Conservation (phyloP, 2,888 invertebrate genomes). For the Eristalis tenax region DNA sequence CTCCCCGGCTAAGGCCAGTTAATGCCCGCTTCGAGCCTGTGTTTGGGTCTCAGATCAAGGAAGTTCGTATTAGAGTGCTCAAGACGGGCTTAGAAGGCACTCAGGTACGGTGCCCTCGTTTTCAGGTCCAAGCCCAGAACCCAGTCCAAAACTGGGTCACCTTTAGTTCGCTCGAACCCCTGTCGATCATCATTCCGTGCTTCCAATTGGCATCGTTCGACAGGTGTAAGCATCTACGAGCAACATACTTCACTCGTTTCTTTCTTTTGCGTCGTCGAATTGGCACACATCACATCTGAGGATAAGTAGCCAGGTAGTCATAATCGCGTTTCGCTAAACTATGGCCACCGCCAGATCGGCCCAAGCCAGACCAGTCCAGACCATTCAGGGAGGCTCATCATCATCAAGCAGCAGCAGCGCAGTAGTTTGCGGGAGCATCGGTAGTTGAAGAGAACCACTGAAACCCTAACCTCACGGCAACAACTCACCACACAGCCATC, state of each 20-base stretch:
- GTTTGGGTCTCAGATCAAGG: too few species aligned
- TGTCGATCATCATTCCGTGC: background rate
- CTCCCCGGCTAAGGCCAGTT: too few species aligned
- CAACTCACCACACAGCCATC: background rate
- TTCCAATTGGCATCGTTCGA: background rate
- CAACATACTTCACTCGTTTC: background rate
- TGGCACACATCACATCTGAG: background rate
- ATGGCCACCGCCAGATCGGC: constrained; percentile 22
- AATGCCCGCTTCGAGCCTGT: too few species aligned
- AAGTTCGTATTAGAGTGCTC: too few species aligned
- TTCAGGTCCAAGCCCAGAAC: too few species aligned
- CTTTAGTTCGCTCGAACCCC: background rate
- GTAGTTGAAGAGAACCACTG: background rate
- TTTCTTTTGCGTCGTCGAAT: background rate
- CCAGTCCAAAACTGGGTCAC: background rate
- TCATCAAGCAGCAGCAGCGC: background rate
- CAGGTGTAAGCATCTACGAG: background rate
- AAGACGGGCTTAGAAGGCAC: too few species aligned
- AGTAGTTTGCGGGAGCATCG: background rate
- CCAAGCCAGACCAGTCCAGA: constrained; percentile 12
- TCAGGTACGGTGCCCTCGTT: too few species aligned
- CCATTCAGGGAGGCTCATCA: background rate
- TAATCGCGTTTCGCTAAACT: background rate
- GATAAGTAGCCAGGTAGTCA: background rate
- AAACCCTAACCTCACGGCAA: constrained; percentile 35